These are phyloP conservation scores for Lethenteron camtschaticum DNA, from an alignment of 2,113 vertebrate genomes.

Conservation along the genomic window DNA sequence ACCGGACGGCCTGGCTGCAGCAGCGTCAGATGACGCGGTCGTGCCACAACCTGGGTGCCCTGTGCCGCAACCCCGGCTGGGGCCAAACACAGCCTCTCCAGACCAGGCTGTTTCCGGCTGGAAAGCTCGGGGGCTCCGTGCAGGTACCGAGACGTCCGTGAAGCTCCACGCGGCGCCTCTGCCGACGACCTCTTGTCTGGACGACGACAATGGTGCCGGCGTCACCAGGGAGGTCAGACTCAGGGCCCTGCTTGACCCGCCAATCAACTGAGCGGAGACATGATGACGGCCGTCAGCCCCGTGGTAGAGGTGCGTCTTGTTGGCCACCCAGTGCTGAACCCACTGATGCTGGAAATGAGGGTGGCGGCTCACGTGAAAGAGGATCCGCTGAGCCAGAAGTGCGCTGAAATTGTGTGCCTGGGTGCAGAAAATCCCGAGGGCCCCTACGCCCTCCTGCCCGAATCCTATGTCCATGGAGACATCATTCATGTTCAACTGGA, in stretches of 20 bases:
- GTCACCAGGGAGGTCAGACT: constrained; percentile 75
- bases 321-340: constrained; percentile 58
- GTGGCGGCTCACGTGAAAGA: constrained; percentile 53
- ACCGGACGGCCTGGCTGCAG: constrained; percentile 66
- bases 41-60: constrained; percentile 67
- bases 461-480: constrained; percentile 43
- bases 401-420: constrained; percentile 39
- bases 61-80: constrained; percentile 82
- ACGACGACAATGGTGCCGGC: constrained; percentile 46
- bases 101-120: constrained; percentile 70
- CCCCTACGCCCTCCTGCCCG: constrained; percentile 36
- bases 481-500: constrained; percentile 57
- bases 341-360: constrained; percentile 58
- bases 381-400: constrained; percentile 15
- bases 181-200: constrained; percentile 5
- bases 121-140: constrained; percentile 62
- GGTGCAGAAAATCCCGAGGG: constrained; percentile 66
- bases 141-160: constrained; percentile 67
- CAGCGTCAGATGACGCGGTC: constrained; percentile 81
- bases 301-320: constrained; percentile 80
- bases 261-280: constrained; percentile 72
- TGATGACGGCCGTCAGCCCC: constrained; percentile 54
- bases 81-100: constrained; percentile 84
- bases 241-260: constrained; percentile 65
- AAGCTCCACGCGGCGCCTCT: constrained; percentile 40